Conservation (phyloP, 2,797 vertebrate species). For the Falco novaeseelandiae region DNA sequence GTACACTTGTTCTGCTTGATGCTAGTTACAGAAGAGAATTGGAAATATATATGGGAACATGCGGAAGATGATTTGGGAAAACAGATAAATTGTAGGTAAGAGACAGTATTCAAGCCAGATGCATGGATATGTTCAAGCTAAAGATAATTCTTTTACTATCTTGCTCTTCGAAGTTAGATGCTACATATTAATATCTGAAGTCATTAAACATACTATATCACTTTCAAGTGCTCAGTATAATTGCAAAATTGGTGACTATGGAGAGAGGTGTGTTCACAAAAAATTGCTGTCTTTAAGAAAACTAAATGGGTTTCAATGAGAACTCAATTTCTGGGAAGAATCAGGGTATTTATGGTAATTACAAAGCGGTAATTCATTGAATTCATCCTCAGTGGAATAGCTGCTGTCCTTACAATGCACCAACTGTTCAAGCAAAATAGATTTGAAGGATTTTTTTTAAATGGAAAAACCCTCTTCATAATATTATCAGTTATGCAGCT, state of each 20-base stretch:
- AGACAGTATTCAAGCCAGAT: background rate
- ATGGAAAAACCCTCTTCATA: background rate
- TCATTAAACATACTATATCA: background rate
- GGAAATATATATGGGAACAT: background rate
- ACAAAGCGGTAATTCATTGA: slow-evolving; percentile 75
- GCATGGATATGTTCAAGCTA: background rate
- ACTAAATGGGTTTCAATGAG: slow-evolving; percentile 2
- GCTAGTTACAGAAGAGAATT: background rate
- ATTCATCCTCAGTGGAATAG: background rate
- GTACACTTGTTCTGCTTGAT: background rate
- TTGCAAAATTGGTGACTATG: background rate
- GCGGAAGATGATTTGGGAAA: background rate
- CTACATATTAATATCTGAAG: background rate
- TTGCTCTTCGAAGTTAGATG: background rate
- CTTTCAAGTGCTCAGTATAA: background rate
- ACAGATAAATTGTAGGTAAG: background rate
- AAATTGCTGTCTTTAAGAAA: slow-evolving; percentile 13
- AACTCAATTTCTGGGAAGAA: slow-evolving; percentile 69
- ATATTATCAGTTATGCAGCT: background rate
- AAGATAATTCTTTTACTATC: background rate
- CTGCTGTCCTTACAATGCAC: slow-evolving; percentile 26
- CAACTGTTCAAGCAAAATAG: slow-evolving; percentile 26
- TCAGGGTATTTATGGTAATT: slow-evolving; percentile 33
- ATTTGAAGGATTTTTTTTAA: background rate
- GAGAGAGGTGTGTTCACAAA: background rate